Base-by-base conservation (phyloP, 2,113 vertebrate genomes). In the Apodemus sylvaticus region DNA sequence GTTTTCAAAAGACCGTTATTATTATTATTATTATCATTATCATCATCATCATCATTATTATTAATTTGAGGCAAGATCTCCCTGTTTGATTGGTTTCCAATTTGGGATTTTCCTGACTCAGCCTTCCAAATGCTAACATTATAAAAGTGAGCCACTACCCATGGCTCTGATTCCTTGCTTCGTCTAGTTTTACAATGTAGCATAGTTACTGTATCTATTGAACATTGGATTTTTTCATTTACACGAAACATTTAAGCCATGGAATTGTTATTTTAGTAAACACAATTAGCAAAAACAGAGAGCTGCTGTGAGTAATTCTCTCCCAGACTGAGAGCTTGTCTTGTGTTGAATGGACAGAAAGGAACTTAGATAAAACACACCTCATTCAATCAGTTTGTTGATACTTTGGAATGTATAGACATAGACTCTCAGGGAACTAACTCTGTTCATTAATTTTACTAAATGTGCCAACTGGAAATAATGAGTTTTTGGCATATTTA, bases 241-340 rank as follows among this genome's bases (percentile, higher is more conserved):
- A 78, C n/a, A 42, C 82, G 89, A 94, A 96, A 89, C 31, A 55
- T 85, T 78, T 95, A 62, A 78, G 26, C 79, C n/a, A 76, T 78
- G 94, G 31, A 60, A 51, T 58, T 58, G 14, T 79, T 94, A 76
- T 62, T 45, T n/a, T 64, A 66, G 1, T 36, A 45, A 77, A 92
- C 96, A 24, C 86, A 20, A 3, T 89, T 70, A 82, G 89, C 89
- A 83, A 36, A 94, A 66, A 90, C 77, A 83, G 86, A 77, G 19
- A 48, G 79, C 66, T 89, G 31, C 86, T 90, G 22, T 60, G 71
- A 70, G 39, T 74, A 42, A 79, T 22, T 39, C 60, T 79, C 45
- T 20, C 53, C 29, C 48, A 92, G 55, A 29, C 7, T 82, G 58
- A 77, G 6, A 14, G 45, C n/a, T 66, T 42, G 10, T 86, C 31